Percentiles rank a stretch among this genome's conserved stretches.
phyloP scores from a whole-genome alignment of 2,113 vertebrate species.

The Ifrita kowaldi region DNA sequence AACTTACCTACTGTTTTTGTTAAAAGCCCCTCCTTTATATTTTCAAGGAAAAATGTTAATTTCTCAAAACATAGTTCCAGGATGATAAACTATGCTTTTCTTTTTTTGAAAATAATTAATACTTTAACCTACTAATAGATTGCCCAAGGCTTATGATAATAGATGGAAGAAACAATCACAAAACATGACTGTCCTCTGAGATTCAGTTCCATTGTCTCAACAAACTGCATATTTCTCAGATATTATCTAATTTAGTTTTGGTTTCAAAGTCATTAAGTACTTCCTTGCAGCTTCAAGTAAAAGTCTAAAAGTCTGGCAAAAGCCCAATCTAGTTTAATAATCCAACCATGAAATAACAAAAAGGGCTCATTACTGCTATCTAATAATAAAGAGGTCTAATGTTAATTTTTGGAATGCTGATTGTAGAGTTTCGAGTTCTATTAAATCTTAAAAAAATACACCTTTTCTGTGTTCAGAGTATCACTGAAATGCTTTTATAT shows the following conservation, averaged over 20 bases:
- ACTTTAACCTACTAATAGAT: background rate
- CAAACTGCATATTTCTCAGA: background rate
- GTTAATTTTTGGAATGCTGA: background rate
- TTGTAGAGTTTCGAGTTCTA: background rate
- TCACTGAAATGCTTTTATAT: background rate
- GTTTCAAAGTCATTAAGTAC: background rate
- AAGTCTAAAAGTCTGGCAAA: background rate
- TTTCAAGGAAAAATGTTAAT: background rate
- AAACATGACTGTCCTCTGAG: background rate
- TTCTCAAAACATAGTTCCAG: background rate
- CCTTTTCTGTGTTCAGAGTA: background rate
- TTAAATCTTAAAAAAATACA: background rate
- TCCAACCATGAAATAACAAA: background rate
- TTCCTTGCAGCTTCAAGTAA: slow-evolving; percentile 6
- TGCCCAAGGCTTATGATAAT: background rate
- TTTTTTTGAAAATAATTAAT: background rate
- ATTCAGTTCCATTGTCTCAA: background rate
- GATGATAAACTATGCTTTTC: background rate
- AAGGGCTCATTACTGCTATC: background rate
- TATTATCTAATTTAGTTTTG: background rate
- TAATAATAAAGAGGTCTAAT: background rate
- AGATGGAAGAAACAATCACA: background rate
- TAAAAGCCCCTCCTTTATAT: background rate
- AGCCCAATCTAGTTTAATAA: background rate
- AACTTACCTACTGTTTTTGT: background rate